phyloP scores from a whole-genome alignment of 2,888 invertebrate species.

The Pediacus dermestoides region DNA sequence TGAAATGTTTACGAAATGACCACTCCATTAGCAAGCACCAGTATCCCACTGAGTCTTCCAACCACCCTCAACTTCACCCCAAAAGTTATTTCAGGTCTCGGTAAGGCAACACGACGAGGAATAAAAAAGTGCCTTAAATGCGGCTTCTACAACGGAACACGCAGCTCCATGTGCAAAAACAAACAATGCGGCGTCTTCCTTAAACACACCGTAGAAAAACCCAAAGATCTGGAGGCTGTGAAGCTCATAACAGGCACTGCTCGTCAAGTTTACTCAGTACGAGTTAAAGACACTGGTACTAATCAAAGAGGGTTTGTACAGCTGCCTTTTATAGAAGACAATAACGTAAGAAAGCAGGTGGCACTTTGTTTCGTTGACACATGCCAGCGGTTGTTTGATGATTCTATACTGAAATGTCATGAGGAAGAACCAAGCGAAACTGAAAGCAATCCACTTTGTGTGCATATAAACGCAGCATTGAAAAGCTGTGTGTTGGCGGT shows the following conservation, averaged over 20 bases:
- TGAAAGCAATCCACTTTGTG: slow-evolving; percentile 41
- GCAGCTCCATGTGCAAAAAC: slow-evolving; percentile 71
- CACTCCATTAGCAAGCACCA: too few relatives aligned
- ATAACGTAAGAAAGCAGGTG: slow-evolving; percentile 35
- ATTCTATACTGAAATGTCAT: slow-evolving; percentile 56
- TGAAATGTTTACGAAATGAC: too few relatives aligned
- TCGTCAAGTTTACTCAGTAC: slow-evolving; percentile 64
- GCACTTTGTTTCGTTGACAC: slow-evolving; percentile 58
- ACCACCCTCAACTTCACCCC: too few relatives aligned
- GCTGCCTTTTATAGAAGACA: slow-evolving; percentile 44
- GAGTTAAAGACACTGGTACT: slow-evolving; percentile 64
- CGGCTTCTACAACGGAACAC: slow-evolving; percentile 70
- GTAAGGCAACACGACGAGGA: slow-evolving; percentile 62
- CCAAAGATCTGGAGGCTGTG: slow-evolving; percentile 62
- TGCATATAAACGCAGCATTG: slow-evolving; percentile 63
- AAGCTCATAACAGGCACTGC: slow-evolving; percentile 61
- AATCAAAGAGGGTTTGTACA: slow-evolving; percentile 74
- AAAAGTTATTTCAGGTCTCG: slow-evolving; percentile 37
- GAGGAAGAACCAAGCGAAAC: slow-evolving; percentile 39
- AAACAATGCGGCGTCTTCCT: slow-evolving; percentile 65
- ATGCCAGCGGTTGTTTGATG: slow-evolving; percentile 55
- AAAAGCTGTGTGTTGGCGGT: slow-evolving; percentile 60
- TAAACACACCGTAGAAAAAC: slow-evolving; percentile 57
- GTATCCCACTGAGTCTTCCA: too few relatives aligned
- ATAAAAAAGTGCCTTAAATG: slow-evolving; percentile 73